A percentile compares a stretch with the other conserved stretches of the same genome.
Conservation (phyloP, 1,140 invertebrate species). For the Batillaria attramentaria region DNA sequence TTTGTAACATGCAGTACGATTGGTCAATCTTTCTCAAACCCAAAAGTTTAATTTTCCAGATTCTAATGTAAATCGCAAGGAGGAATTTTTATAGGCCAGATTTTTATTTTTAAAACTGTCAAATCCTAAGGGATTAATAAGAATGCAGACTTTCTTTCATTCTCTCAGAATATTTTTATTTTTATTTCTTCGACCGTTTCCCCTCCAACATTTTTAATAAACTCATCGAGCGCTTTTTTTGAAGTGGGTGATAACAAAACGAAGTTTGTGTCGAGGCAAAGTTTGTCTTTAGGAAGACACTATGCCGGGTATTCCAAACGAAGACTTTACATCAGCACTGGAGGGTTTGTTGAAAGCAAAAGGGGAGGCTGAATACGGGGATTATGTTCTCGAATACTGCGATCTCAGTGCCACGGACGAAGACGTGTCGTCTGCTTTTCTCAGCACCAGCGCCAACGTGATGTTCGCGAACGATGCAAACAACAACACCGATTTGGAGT, state of each 20-base stretch:
- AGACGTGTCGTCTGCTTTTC: conserved; percentile 14
- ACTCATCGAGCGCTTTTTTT: neutral
- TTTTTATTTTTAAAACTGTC: neutral
- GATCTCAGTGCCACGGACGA: neutral
- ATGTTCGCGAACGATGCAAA: neutral
- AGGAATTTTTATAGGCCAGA: too few relatives aligned
- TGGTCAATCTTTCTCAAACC: neutral
- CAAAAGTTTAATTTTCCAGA: neutral
- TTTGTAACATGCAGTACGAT: too few relatives aligned
- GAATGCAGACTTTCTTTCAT: neutral
- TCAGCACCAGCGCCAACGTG: neutral
- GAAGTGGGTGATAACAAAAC: too few relatives aligned
- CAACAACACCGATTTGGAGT: conserved; percentile 9
- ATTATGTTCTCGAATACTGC: neutral
- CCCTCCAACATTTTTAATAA: neutral
- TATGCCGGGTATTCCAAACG: too few relatives aligned
- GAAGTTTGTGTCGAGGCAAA: too few relatives aligned
- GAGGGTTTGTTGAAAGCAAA: too few relatives aligned
- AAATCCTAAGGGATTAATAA: neutral
- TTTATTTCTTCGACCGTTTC: neutral
- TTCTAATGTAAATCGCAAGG: neutral
- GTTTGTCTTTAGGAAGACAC: too few relatives aligned
- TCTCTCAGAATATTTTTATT: neutral
- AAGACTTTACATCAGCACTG: too few relatives aligned
- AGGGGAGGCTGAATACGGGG: neutral